phyloP scores from a whole-genome alignment of 2,113 vertebrate species.

The Gymnorhina tibicen region DNA sequence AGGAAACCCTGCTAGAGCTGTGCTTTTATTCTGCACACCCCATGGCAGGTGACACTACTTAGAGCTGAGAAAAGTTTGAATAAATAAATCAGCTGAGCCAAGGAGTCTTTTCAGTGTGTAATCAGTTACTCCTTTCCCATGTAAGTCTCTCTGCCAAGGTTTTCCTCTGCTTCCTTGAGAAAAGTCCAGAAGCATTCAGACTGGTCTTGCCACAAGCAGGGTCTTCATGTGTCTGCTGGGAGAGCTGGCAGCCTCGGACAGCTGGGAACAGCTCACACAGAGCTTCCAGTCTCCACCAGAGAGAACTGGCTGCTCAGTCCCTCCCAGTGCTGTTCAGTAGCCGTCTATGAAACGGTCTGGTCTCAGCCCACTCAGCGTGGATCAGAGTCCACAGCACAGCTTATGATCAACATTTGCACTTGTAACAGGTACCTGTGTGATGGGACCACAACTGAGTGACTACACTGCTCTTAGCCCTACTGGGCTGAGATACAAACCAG shows the following conservation, averaged over 20 bases:
- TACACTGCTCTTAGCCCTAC: not conserved
- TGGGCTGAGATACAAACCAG: not conserved
- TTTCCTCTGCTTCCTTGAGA: not conserved
- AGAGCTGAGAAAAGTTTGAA: not conserved
- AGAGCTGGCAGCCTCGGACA: not conserved
- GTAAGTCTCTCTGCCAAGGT: not conserved
- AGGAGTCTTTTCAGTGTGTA: not conserved
- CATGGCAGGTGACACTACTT: not conserved
- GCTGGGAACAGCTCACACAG: not conserved
- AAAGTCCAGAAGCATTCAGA: not conserved
- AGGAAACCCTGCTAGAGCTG: not conserved
- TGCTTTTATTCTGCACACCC: not conserved
- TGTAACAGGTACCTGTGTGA: not conserved
- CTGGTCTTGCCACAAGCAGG: not conserved
- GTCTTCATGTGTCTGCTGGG: not conserved
- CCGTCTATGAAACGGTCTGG: not conserved
- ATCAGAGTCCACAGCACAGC: not conserved
- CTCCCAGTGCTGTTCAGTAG: fast-evolving
- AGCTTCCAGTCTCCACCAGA: not conserved
- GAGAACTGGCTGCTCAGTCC: not conserved
- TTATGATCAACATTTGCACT: not conserved
- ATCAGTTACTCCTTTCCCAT: not conserved
- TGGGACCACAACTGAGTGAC: fast-evolving
- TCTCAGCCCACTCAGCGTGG: not conserved
- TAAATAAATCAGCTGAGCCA: slow-evolving; percentile 4